Evolutionary conservation across 2,888 invertebrate species (phyloP).

Genomic region (Lithophane ornitopus): DNA sequence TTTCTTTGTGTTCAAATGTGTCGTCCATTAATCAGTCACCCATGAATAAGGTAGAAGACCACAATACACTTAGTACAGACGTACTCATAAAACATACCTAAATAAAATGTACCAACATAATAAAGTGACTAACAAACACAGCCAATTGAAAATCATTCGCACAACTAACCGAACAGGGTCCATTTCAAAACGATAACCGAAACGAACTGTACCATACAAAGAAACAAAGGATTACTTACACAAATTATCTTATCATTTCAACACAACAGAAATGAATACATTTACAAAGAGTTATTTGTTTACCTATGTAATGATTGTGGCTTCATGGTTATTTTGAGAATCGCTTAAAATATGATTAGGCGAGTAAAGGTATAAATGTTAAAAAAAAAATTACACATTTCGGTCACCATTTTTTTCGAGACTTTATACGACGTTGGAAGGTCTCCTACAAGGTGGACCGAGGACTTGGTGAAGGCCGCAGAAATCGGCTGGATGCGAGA

Average conservation of each 20-base stretch:
- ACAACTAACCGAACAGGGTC: not conserved
- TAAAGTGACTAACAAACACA: conserved; percentile 45
- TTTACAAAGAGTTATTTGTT: conserved; percentile 10
- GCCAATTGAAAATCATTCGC: conserved; percentile 44
- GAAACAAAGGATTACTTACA: conserved; percentile 52
- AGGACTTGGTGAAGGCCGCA: too few relatives aligned
- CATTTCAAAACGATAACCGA: conserved; percentile 23
- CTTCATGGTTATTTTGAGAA: not conserved
- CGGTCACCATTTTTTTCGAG: not conserved
- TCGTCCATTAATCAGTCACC: not conserved
- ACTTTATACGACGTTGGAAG: not conserved
- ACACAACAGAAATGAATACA: conserved; percentile 43
- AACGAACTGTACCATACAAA: conserved; percentile 38
- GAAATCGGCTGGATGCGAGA: too few relatives aligned
- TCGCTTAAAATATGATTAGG: not conserved
- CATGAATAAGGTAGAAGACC: not conserved
- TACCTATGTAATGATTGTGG: conserved; percentile 17
- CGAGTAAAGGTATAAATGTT: conserved; percentile 2
- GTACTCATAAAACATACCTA: conserved; percentile 32
- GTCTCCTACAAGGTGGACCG: too few relatives aligned
- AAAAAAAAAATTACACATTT: not conserved
- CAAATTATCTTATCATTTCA: conserved; percentile 51
- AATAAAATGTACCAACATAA: conserved; percentile 16
- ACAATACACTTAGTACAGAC: conserved; percentile 17
- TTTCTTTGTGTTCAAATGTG: conserved; percentile 24